Evolutionary conservation across 2,113 vertebrate genomes (phyloP), one percentile per base, ranked within the genome.

Genomic region (Promerops cafer): DNA sequence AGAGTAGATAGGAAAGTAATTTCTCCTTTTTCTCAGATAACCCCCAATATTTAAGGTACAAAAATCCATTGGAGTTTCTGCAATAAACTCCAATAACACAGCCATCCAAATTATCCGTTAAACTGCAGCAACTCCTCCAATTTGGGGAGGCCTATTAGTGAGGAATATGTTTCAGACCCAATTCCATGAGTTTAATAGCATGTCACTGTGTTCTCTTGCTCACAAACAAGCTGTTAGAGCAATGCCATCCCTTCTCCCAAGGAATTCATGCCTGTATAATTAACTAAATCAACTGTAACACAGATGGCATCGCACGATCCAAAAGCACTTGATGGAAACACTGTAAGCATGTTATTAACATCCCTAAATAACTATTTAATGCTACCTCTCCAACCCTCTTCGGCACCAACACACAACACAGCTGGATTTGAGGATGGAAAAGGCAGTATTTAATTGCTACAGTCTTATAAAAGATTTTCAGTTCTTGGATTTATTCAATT

Each of bases 231-330:
- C 69, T 44, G 79, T 16, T 12, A 53, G 66, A 76, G 87, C 35
- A 81, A 5, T 37, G 65, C 81, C 93, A 64, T 11, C 70, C 77
- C 52, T 44, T 89, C 92, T 95, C 72, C 92, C 91, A 22, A 84
- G 65, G 76, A 94, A 94, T 60, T 33, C 89, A 47, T 68, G 89
- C 79, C 92, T 75, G 60, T 90, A 1, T 96, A 96, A 97, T 97
- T 94, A 97, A 94, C 90, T 21, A 35, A 96, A 96, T 93, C 95
- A 93, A 13, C 87, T 66, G 90, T 49, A 92, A 95, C 86, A 94
- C 97, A 97, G 94, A 96, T 94, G 94, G 95, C 94, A 94, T 31
- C 22, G 4, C 64, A 79, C 92, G 27, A 93, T 53, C 87, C 86
- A 88, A 72, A 69, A 93, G 88, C 92, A 69, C 84, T 90, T 70